phyloP scores from a whole-genome alignment of 2,113 vertebrate genomes.

The Amazona guildingii region DNA sequence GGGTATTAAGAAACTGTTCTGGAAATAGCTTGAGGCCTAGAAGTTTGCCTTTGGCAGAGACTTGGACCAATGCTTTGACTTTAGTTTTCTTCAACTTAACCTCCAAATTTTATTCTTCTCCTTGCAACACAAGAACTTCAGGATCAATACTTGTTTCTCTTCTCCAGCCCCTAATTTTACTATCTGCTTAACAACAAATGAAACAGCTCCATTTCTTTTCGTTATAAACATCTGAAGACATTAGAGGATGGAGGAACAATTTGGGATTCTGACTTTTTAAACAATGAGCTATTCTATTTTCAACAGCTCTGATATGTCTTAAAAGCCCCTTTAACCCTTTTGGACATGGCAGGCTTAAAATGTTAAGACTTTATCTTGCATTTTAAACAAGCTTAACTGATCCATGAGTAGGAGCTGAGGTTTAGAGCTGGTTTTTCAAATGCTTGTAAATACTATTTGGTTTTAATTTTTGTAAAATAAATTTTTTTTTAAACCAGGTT shows the following conservation, averaged over 20 bases:
- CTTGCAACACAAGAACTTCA: background rate
- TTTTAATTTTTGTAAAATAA: conserved; percentile 88
- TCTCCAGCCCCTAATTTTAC: background rate
- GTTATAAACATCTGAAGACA: conserved; percentile 1
- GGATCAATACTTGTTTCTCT: background rate
- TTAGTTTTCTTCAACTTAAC: conserved; percentile 22
- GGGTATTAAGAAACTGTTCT: conserved; percentile 47
- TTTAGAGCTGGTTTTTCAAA: conserved; percentile 77
- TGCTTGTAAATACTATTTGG: conserved; percentile 81
- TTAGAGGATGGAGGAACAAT: conserved; percentile 16
- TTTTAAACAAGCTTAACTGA: conserved; percentile 70
- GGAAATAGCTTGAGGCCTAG: conserved; percentile 8
- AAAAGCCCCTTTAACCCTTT: background rate
- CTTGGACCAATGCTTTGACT: conserved; percentile 1
- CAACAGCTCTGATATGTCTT: conserved; percentile 2
- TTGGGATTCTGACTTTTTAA: background rate
- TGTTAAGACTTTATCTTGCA: conserved; percentile 35
- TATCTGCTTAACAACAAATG: background rate
- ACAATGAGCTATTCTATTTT: background rate
- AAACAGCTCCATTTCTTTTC: background rate
- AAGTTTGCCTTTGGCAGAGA: conserved; percentile 21
- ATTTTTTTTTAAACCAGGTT: conserved; percentile 71
- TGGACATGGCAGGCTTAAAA: background rate
- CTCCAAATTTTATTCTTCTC: background rate
- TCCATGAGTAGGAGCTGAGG: conserved; percentile 49